Evolutionary conservation across 2,113 vertebrate species (phyloP).

Genomic region (Phyllostomus hastatus): DNA sequence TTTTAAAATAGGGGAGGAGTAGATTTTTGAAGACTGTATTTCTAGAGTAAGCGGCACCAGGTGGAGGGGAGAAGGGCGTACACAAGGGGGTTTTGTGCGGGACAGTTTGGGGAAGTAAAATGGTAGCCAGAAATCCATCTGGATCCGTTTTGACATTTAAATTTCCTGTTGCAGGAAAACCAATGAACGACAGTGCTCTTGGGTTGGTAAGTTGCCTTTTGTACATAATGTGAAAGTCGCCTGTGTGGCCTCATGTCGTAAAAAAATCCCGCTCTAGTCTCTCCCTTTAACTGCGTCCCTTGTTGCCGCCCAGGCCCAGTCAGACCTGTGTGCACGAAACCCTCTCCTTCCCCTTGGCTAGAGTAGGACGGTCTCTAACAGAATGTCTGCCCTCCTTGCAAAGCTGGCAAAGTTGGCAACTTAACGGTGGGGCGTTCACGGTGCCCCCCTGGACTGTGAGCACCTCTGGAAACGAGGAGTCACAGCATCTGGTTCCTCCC

Average conservation of each 20-base stretch:
- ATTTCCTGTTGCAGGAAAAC: constrained; percentile 52
- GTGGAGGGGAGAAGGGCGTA: not conserved
- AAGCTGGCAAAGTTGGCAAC: not conserved
- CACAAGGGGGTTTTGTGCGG: not conserved
- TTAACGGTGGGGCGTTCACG: not conserved
- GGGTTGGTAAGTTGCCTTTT: constrained; percentile 63
- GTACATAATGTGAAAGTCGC: not conserved
- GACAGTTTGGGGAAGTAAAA: not conserved
- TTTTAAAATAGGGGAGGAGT: not conserved
- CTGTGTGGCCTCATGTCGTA: not conserved
- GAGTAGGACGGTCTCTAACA: not conserved
- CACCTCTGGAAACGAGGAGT: not conserved
- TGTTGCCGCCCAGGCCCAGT: not conserved
- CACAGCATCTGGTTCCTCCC: not conserved
- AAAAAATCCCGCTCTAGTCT: not conserved
- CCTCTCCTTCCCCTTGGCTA: not conserved
- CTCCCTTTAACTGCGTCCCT: not conserved
- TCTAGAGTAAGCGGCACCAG: not conserved
- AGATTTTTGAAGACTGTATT: not conserved
- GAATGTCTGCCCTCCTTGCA: not conserved
- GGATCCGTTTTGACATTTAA: not conserved
- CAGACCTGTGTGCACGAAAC: not conserved
- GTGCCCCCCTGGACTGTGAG: not conserved
- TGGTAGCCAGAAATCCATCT: not conserved
- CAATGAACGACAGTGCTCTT: not conserved